Base-by-base conservation (phyloP, 2,113 vertebrate species). In the Oreochromis spilurus region DNA sequence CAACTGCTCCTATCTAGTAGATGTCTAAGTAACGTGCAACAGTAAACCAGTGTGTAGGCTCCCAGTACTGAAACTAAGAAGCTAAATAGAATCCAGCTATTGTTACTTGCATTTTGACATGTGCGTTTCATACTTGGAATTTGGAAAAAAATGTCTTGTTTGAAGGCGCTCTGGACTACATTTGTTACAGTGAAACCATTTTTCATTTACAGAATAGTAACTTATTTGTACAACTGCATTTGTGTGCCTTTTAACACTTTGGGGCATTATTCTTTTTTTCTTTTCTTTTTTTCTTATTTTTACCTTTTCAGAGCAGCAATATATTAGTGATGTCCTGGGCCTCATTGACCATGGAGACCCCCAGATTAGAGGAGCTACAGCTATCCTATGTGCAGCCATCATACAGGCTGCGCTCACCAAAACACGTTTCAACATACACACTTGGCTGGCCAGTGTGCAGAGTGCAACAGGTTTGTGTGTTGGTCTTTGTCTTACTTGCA, bases 351-450 rank as follows among this genome's bases (percentile, higher is more conserved):
- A 99, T 0, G 98, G 98, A 31, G 99, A 99, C 92, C 99, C 98
- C 3, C 99, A 99, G 95, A 97, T 99, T 81, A 94, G 99, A 93
- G 99, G 99, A 54, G 97, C 98, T 89, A 98, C 97, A 5, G 97
- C 98, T 81, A 97, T 99, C 88, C 96, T 99, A 55, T 99, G 97
- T 85, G 98, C 97, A 84, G 97, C 97, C 26, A 96, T 99, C 45
- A 77, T 99, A 86, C 97, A 96, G 79, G 97, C 98, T 5, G 96
- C 97, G 67, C 97, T 99, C 29, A 96, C 89, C 88, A 97, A 98
- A 92, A 98, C 97, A 1, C 98, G 97, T 11, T 98, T 97, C 93
- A 97, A 97, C 83, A 97, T 97, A 19, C 97, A 97, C 55, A 95
- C 92, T 62, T 99, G 98, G 98, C 93, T 98, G 88, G 94, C 96